Evolutionary conservation across 2,113 vertebrate species (phyloP).

Genomic region (Salminus brasiliensis): DNA sequence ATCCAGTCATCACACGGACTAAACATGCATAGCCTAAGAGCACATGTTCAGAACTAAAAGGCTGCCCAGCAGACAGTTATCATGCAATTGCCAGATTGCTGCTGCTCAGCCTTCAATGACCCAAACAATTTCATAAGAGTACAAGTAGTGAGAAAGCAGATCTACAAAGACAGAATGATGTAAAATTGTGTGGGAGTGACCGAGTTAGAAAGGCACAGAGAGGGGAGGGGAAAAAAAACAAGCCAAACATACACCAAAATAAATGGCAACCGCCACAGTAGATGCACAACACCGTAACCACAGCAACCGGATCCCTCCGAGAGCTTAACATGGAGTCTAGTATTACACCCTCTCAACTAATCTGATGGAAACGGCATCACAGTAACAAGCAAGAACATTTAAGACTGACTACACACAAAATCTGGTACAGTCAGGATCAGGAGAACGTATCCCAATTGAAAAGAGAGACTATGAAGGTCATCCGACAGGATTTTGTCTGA

Average conservation of each 20-base stretch:
- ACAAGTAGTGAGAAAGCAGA: not conserved
- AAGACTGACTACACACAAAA: too few relatives aligned
- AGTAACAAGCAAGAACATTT: not conserved
- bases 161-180: not conserved
- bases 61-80: too few relatives aligned
- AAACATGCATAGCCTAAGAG: not conserved
- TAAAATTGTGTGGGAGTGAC: not conserved
- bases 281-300: conserved; percentile 62
- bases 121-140: not conserved
- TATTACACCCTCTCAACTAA: conserved; percentile 11
- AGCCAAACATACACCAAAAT: conserved; percentile 15
- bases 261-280: conserved; percentile 59
- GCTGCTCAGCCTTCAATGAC: too few relatives aligned
- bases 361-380: not conserved
- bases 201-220: not conserved
- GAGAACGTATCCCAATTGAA: too few relatives aligned
- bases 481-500: too few relatives aligned
- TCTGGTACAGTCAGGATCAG: too few relatives aligned
- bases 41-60: not conserved
- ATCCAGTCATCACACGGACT: conserved; percentile 22
- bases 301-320: conserved; percentile 63
- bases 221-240: not conserved
- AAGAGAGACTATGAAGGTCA: too few relatives aligned
- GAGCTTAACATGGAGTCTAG: conserved; percentile 34
- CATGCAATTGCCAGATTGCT: too few relatives aligned